These are phyloP conservation scores for Phoronis australis DNA, from an alignment of 2,888 invertebrate species.

Conservation along the genomic window DNA sequence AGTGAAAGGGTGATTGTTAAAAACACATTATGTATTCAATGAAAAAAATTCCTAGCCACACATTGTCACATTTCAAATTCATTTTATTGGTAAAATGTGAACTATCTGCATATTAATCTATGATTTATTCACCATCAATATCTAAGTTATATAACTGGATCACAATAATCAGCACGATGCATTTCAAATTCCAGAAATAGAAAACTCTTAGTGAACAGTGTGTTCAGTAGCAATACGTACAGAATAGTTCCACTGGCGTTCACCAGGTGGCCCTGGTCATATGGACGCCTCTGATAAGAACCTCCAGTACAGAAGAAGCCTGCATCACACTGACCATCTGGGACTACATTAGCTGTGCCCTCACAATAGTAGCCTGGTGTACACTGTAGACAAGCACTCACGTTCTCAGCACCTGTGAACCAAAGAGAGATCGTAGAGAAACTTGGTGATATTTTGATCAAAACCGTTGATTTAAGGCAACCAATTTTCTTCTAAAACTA, in stretches of 20 bases:
- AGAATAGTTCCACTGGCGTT: conserved; percentile 21
- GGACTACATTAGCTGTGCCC: conserved; percentile 35
- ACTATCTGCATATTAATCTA: background rate
- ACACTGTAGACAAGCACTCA: conserved; percentile 37
- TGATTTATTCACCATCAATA: background rate
- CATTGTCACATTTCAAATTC: background rate
- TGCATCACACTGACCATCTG: conserved; percentile 38
- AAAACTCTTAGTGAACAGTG: background rate
- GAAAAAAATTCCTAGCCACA: background rate
- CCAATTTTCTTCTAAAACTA: background rate
- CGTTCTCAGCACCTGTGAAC: conserved; percentile 26
- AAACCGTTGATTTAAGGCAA: too few species aligned
- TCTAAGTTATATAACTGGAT: too few species aligned
- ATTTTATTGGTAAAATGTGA: background rate
- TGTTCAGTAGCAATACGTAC: conserved; percentile 11
- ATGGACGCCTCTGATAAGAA: conserved; percentile 31
- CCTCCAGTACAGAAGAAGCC: conserved; percentile 46
- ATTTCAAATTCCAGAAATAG: background rate
- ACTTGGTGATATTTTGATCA: too few species aligned
- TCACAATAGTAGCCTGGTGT: conserved; percentile 45
- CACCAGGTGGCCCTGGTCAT: conserved; percentile 33
- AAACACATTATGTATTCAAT: background rate
- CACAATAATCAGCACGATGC: background rate
- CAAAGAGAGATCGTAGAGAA: too few species aligned
- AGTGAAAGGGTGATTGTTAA: background rate